A percentile compares a stretch with the other conserved stretches of the same genome.
Evolutionary conservation across 2,113 vertebrate genomes (phyloP).

Genomic region (Oreochromis spilurus): DNA sequence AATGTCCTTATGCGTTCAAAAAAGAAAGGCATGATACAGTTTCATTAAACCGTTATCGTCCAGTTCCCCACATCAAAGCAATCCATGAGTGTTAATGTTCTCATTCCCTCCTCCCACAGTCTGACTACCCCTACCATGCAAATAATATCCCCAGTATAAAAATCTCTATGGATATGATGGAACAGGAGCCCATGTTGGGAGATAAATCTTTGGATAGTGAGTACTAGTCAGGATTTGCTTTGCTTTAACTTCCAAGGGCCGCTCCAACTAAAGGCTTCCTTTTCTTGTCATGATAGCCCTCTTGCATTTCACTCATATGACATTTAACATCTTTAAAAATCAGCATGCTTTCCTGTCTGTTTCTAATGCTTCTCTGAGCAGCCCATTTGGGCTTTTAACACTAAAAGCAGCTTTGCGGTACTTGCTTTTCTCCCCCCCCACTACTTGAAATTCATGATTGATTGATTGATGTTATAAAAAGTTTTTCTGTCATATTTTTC

Average conservation of each 20-base stretch:
- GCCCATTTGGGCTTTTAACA: not conserved
- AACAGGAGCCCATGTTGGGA: conserved; percentile 92
- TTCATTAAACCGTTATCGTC: not conserved
- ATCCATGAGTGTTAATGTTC: conserved; percentile 26
- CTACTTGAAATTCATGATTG: not conserved
- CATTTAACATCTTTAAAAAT: not conserved
- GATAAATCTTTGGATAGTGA: conserved; percentile 92
- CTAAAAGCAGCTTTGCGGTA: not conserved
- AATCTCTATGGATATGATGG: conserved; percentile 98
- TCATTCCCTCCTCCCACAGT: conserved; percentile 85
- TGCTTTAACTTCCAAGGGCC: not conserved
- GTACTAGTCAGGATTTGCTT: conserved; percentile 72
- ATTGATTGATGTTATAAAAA: not conserved
- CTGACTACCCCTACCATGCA: conserved; percentile 92
- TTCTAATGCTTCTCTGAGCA: not conserved
- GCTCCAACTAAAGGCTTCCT: not conserved
- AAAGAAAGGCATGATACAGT: not conserved
- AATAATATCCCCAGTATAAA: conserved; percentile 95
- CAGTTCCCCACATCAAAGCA: not conserved
- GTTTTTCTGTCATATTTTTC: not conserved
- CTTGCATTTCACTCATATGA: not conserved
- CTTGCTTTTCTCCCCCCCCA: not conserved
- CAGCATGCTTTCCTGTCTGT: not conserved
- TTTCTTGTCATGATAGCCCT: not conserved
- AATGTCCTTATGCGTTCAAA: not conserved